Base-by-base conservation (phyloP, 2,888 invertebrate genomes). In the Busseola fusca region DNA sequence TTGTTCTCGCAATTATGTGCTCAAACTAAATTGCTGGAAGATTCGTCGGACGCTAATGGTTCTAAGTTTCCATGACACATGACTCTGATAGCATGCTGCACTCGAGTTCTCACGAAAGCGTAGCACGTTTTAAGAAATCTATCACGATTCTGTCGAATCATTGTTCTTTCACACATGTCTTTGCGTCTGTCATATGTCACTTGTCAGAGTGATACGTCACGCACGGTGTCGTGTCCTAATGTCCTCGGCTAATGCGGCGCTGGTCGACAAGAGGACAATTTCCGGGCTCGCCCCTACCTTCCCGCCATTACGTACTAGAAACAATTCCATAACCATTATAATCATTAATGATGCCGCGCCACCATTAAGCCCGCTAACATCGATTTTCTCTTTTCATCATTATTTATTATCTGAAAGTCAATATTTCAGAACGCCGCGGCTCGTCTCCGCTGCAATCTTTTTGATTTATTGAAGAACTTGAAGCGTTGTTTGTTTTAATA, bases 1-100 rank as follows among this genome's bases (percentile, higher is more conserved):
- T 93, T 91, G 92, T 93, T 93, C 93, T 91, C 91, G 94, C 94
- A 95, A 95, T 95, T 95, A 95, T 94, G 92, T 94, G 91, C 94
- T 94, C 93, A 92, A 92, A 92, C 90, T 91, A 94, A 95, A 95
- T 94, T 94, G 92, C 91, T 93, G 90, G 91, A 92, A 93, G 92
- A 93, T 94, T 93, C 91, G 91, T 91, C 89, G 90, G 91, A 92
- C 92, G 90, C 90, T 93, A 94, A 94, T 92, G 91, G 90, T 85
- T 88, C 90, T 91, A 89, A 91, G 88, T 88, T 88, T 87, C 90
- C 90, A 88, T 91, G 92, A 93, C 93, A 93, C 92, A 90, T 90
- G 91, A 89, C 88, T 74, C 71, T 57, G 74, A 84, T 72, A 68
- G 64, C 76, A 52, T 65, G 59, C 66, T 40, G 75, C 52, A 64